Percentiles rank a stretch among this genome's conserved stretches.
phyloP scores from a whole-genome alignment of 1,140 invertebrate genomes.

The Dreissena polymorpha region DNA sequence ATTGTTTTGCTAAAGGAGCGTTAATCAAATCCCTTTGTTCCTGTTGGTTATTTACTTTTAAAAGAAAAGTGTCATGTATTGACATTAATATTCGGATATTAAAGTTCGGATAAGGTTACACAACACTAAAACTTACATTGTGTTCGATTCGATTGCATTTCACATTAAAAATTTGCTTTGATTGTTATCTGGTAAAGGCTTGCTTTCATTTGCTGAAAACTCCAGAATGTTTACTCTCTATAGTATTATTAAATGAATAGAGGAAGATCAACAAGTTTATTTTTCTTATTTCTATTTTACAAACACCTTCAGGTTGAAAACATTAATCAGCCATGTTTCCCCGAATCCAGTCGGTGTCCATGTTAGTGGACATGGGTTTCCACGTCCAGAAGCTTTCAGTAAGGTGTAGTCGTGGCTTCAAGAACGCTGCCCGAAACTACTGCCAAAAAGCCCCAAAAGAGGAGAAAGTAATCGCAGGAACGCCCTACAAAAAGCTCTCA shows the following conservation, averaged over 20 bases:
- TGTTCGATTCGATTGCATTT: too few relatives aligned
- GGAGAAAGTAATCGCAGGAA: slow-evolving; percentile 80
- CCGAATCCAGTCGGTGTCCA: slow-evolving; percentile 66
- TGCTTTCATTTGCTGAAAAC: not conserved
- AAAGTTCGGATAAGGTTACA: too few relatives aligned
- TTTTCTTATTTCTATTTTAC: not conserved
- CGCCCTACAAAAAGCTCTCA: slow-evolving; percentile 87
- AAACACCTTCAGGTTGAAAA: slow-evolving; percentile 24
- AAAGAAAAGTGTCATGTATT: too few relatives aligned
- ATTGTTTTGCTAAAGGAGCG: too few relatives aligned
- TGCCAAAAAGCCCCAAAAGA: slow-evolving; percentile 74
- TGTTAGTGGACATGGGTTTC: slow-evolving; percentile 71
- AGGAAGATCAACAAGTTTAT: not conserved
- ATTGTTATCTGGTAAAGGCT: not conserved
- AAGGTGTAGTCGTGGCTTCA: slow-evolving; percentile 72
- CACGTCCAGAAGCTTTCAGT: slow-evolving; percentile 70
- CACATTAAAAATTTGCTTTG: too few relatives aligned
- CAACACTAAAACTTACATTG: too few relatives aligned
- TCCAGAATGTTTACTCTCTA: not conserved
- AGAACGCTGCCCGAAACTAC: slow-evolving; percentile 61
- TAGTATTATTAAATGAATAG: not conserved
- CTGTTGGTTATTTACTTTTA: too few relatives aligned
- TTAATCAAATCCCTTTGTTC: too few relatives aligned
- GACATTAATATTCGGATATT: too few relatives aligned
- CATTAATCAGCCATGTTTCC: slow-evolving; percentile 62